Evolutionary conservation across 2,113 vertebrate genomes (phyloP).

Genomic region (Hirundichthys speculiger): DNA sequence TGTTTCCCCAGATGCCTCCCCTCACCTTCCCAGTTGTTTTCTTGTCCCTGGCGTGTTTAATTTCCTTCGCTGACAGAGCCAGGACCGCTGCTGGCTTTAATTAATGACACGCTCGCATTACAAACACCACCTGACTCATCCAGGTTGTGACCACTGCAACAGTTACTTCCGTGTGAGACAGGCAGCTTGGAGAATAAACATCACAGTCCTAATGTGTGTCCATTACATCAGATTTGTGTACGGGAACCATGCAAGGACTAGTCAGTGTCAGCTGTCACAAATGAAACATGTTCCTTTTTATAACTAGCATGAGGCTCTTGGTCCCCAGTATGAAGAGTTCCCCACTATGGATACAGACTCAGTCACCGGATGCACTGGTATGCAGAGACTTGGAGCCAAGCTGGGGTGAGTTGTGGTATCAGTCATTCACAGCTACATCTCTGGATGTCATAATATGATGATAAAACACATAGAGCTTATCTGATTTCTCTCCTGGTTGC

Average conservation of each 20-base stretch:
- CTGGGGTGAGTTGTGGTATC: conserved; percentile 85
- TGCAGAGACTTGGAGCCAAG: conserved; percentile 95
- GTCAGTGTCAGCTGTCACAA: conserved; percentile 24
- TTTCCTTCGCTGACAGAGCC: conserved; percentile 10
- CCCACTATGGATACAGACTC: conserved; percentile 89
- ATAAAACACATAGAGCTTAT: background rate
- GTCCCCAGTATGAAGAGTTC: conserved; percentile 90
- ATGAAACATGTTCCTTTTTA: conserved; percentile 54
- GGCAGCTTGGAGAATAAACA: no score
- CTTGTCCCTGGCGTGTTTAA: no score
- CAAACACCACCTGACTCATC: conserved; percentile 34
- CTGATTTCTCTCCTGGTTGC: conserved; percentile 3
- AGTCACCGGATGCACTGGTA: conserved; percentile 86
- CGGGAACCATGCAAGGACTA: background rate
- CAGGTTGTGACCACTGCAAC: background rate
- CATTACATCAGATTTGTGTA: no score
- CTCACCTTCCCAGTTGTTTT: no score
- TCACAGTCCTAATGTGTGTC: no score
- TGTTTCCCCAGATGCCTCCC: no score
- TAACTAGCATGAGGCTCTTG: conserved; percentile 86
- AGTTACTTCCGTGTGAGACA: background rate
- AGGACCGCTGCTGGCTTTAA: conserved; percentile 28
- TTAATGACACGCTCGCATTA: conserved; percentile 38
- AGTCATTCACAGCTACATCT: background rate
- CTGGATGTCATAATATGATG: background rate